Conservation (phyloP, 2,888 invertebrate species). For the Eristalinus aeneus region DNA sequence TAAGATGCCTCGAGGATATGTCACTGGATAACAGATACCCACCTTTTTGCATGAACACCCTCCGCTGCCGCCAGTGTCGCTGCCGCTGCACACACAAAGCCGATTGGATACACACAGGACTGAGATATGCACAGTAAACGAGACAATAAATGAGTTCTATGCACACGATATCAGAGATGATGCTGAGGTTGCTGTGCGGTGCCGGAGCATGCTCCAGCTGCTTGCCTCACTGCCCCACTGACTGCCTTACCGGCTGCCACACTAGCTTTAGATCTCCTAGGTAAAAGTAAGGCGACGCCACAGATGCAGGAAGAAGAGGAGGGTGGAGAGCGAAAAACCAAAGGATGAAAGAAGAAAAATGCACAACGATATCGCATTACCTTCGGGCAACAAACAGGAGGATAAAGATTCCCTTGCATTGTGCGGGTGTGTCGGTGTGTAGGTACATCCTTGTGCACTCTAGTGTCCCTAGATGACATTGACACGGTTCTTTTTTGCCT, state of each 20-base stretch:
- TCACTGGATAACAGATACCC: conserved; percentile 58
- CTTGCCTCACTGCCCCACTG: too few species aligned
- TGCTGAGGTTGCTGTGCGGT: not conserved
- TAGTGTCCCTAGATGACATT: conserved; percentile 51
- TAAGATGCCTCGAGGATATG: conserved; percentile 66
- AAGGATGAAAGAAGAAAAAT: conserved; percentile 2
- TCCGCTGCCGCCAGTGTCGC: not conserved
- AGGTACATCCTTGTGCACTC: too few species aligned
- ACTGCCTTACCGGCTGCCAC: too few species aligned
- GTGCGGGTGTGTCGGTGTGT: conserved; percentile 7
- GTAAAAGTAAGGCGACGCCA: not conserved
- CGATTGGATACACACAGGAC: not conserved
- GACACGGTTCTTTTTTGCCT: conserved; percentile 44
- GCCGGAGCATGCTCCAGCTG: not conserved
- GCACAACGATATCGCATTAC: conserved; percentile 68
- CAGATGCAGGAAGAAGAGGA: not conserved
- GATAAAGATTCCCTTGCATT: conserved; percentile 58
- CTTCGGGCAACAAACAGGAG: conserved; percentile 56
- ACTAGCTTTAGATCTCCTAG: not conserved
- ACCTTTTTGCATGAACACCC: conserved; percentile 49
- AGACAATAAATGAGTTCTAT: conserved; percentile 68
- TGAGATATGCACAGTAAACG: conserved; percentile 61
- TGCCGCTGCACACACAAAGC: not conserved
- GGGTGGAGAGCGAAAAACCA: not conserved
- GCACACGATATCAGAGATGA: conserved; percentile 51